Evolutionary conservation across 1,140 invertebrate species (phyloP).

Genomic region (Paramacrobiotus metropolitanus): DNA sequence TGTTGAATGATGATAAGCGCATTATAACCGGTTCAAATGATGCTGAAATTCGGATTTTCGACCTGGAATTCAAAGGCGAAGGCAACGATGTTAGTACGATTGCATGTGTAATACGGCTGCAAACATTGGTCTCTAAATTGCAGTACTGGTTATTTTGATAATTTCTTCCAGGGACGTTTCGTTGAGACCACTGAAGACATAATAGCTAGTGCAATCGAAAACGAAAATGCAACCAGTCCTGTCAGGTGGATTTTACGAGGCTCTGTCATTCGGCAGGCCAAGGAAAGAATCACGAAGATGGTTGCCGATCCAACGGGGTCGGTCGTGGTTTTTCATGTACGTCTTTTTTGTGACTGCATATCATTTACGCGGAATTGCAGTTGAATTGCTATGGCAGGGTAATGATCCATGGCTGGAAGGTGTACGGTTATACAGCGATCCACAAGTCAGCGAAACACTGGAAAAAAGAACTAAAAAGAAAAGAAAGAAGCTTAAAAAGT

Average conservation of each 20-base stretch:
- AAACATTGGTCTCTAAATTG: too few relatives aligned
- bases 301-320: slow-evolving; percentile 28
- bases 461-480: slow-evolving; percentile 17
- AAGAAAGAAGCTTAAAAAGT: slow-evolving; percentile 13
- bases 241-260: slow-evolving; percentile 18
- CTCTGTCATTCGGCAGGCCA: slow-evolving; percentile 17
- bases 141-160: too few relatives aligned
- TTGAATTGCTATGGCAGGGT: slow-evolving; percentile 26
- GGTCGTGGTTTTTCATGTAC: slow-evolving; percentile 47
- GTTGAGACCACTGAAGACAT: too few relatives aligned
- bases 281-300: slow-evolving; percentile 17
- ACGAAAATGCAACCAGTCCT: slow-evolving; percentile 11
- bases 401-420: slow-evolving; percentile 54
- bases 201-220: slow-evolving; percentile 15
- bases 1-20: slow-evolving; percentile 49
- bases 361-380: neutral
- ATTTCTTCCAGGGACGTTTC: too few relatives aligned
- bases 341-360: slow-evolving; percentile 14
- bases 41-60: slow-evolving; percentile 59
- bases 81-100: slow-evolving; percentile 33
- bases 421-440: slow-evolving; percentile 48
- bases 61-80: slow-evolving; percentile 28
- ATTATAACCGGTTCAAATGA: slow-evolving; percentile 65
- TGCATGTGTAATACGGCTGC: too few relatives aligned
- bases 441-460: slow-evolving; percentile 37